Evolutionary conservation across 2,888 invertebrate species (phyloP).

Genomic region (Acronicta leporina): DNA sequence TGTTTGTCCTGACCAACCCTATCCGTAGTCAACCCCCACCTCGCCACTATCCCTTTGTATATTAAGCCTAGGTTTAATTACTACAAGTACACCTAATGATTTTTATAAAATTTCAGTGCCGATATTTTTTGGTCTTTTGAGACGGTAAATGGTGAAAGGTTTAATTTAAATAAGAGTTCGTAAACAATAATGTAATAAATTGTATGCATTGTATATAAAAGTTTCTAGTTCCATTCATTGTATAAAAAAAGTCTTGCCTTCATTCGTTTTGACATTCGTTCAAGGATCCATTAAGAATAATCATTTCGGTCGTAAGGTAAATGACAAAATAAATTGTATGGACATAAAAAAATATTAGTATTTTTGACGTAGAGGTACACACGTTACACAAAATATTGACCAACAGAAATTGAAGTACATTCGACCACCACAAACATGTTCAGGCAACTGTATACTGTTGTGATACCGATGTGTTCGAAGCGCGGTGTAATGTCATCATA

Average conservation of each 20-base stretch:
- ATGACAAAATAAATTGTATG: background rate
- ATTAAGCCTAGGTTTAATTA: constrained; percentile 48
- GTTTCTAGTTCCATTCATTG: too few species aligned
- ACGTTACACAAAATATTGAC: constrained; percentile 6
- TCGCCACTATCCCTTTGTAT: constrained; percentile 42
- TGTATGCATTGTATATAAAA: too few species aligned
- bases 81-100: constrained; percentile 28
- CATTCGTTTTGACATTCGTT: too few species aligned
- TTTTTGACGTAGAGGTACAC: background rate
- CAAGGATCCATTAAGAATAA: too few species aligned
- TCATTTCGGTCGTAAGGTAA: background rate
- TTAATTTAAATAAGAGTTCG: background rate
- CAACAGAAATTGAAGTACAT: constrained; percentile 16
- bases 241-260: too few species aligned
- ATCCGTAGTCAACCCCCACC: constrained; percentile 28
- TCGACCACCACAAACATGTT: constrained; percentile 27
- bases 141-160: background rate
- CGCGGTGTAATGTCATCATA: constrained; percentile 12
- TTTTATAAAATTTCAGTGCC: constrained; percentile 9
- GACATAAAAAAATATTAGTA: background rate
- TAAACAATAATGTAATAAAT: too few species aligned
- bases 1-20: constrained; percentile 69
- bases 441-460: constrained; percentile 19
- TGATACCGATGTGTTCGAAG: constrained; percentile 9
- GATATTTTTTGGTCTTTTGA: constrained; percentile 19